Percentiles rank a stretch among this genome's conserved stretches.
phyloP scores from a whole-genome alignment of 2,888 invertebrate species.

The Stenichneumon culpator region DNA sequence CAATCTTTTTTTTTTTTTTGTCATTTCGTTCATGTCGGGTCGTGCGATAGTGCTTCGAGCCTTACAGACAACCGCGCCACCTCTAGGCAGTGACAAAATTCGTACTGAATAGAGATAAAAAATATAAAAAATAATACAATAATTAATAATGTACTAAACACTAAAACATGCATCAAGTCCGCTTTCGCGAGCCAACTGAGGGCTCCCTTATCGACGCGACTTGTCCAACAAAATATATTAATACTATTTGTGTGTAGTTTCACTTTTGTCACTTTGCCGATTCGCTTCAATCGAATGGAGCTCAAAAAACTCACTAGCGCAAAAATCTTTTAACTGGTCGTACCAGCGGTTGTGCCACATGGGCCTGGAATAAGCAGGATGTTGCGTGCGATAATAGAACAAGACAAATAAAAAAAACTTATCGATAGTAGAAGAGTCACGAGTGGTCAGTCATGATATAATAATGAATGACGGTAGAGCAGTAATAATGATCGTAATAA shows the following conservation, averaged over 20 bases:
- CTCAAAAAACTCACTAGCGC: slow-evolving; percentile 28
- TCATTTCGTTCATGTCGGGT: slow-evolving; percentile 45
- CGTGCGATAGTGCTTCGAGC: slow-evolving; percentile 51
- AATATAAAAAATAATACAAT: slow-evolving; percentile 71
- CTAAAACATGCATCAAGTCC: slow-evolving; percentile 82
- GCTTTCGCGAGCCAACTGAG: slow-evolving; percentile 42
- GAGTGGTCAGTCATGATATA: slow-evolving; percentile 54
- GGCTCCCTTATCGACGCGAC: slow-evolving; percentile 50
- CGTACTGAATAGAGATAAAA: slow-evolving; percentile 69
- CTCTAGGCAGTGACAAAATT: slow-evolving; percentile 65
- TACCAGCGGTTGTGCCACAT: slow-evolving; percentile 12
- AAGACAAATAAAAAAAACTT: slow-evolving; percentile 50
- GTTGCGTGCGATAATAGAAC: slow-evolving; percentile 51
- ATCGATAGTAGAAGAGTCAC: slow-evolving; percentile 51
- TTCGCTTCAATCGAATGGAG: slow-evolving; percentile 46
- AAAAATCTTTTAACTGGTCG: slow-evolving; percentile 31
- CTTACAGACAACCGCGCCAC: slow-evolving; percentile 36
- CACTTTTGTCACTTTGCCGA: slow-evolving; percentile 58
- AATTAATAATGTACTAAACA: slow-evolving; percentile 79
- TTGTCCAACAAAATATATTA: slow-evolving; percentile 82
- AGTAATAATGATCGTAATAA: slow-evolving; percentile 66
- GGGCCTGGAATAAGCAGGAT: slow-evolving; percentile 41
- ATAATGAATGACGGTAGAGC: slow-evolving; percentile 47
- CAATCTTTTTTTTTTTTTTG: slow-evolving; percentile 29
- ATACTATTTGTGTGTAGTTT: slow-evolving; percentile 77